Base-by-base conservation (phyloP, 2,113 vertebrate genomes). In the Pangasianodon gigas region DNA sequence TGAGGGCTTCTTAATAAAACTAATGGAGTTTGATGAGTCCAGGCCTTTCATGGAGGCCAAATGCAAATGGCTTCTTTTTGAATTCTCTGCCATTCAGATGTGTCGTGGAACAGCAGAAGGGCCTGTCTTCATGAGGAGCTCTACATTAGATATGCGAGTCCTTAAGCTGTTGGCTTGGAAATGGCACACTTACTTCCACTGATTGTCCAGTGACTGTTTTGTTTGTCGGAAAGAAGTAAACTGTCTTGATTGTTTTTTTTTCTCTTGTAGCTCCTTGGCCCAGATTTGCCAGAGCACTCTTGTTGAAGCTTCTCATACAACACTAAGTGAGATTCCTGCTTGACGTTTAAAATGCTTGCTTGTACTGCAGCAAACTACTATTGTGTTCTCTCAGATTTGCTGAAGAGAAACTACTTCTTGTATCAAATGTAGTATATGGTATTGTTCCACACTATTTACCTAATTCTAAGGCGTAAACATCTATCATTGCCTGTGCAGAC, bases 21-120 rank as follows among this genome's bases (percentile, higher is more conserved):
- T 94, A 93, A 94, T 95, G 94, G 92, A 90, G 51, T 85, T 87
- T 89, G 75, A 89, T 29, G 86, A 88, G 69, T 44, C 26, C 65
- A 74, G 32, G 90, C 52, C 65, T 85, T 67, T 80, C 58, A 79
- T 80, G 87, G n/a, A 46, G 75, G 81, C 18, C 16, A 71, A 29
- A 79, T 88, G 83, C 60, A 85, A 79, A 80, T 71, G 54, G 37
- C 13, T 46, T 32, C 86, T 77, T 46, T 85, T 67, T 69, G 3
- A 75, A 62, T 77, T 29, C n/a, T 79, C 32, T 89, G 37, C 51
- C 56, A 86, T 87, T 90, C 81, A 81, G 52, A 84, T 60, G 67
- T 84, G 44, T 85, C 29, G 18, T 56, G 44, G 44, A 71, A 51
- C 41, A 74, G 29, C 58, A 26, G 44, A 79, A 26, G 24, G n/a